Base-by-base conservation (phyloP, 2,888 invertebrate species). In the Lottia gigantea region DNA sequence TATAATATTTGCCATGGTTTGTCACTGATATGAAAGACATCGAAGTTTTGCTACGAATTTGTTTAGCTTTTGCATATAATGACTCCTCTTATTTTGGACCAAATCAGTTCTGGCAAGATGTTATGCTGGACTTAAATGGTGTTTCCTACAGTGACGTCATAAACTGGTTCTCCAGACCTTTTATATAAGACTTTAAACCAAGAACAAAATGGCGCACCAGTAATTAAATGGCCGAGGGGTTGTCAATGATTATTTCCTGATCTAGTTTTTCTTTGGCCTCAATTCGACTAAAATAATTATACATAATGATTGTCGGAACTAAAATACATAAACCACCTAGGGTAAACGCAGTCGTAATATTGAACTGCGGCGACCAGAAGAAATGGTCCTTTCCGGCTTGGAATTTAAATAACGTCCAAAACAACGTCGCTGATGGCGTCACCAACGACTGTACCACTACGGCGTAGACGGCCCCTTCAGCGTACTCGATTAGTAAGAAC, bases 331-430 rank as follows among this genome's bases (percentile, higher is more conserved):
- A 70, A 0, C 80, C 80, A 4, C 67, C 80, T 23, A 83, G 26
- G 0, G 79, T 78, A 64, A 83, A 83, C 0, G 49, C 80, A 11
- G 83, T 81, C 0, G 83, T 80, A 15, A 76, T 74, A 19, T 78
- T 80, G 67, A 82, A 77, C 31, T 67, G 68, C 0, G 83, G 83
- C 3, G 71, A 31, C 80, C 82, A 84, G 47, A 67, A 72, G 61
- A 84, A 74, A 16, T 66, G 67, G 49, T 79, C 76, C 0, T 66
- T 63, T 7, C 64, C 47, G n/a, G 71, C 70, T 66, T 80, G 74
- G 40, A 74, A 80, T 26, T 76, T 69, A 70, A 84, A 84, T 23
- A 84, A 62, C 11, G 82, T 79, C 84, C 84, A 84, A 73, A 83
- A 83, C n/a, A 80, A 73, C 0, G 82, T 74, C 0, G 77, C 81